Evolutionary conservation across 2,888 invertebrate species (phyloP), one percentile per base, ranked within the genome.

Genomic region (Drosophila subquinaria): DNA sequence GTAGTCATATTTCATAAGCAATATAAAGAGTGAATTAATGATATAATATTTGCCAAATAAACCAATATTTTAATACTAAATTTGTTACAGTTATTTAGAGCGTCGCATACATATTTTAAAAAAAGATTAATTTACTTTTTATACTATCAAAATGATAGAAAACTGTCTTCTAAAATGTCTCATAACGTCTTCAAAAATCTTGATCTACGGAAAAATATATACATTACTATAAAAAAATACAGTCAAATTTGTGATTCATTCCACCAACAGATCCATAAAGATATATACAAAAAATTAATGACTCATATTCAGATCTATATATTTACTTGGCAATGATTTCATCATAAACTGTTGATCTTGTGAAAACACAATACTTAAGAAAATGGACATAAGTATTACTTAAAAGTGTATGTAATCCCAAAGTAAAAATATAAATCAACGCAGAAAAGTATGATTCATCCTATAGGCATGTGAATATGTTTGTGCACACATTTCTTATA

Each of bases 361-460:
- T 11, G 3, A 27, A 40, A 53, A 23, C 13, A 52, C 8, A 40
- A 27, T 27, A 30, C 27, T 27, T 15, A 30, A 27, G 30, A 1
- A 15, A 11, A 13, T n/a, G 3, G 23, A 15, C 15, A 38, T 27
- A 15, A 51, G 4, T 40, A 55, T 45, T 45, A 36, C 11, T 23
- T 11, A 11, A 38, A 9, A 45, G 47, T 13, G 45, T 15, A 4
- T 13, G 50, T 15, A 9, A 30, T 65, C 4, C 17, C 6, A 13
- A 10, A 47, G 9, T 20, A 20, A 10, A 42, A 42, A 42, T 17
- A 45, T 23, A 11, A 27, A 52, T 13, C 23, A 47, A 57, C 23
- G 17, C 13, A 48, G 6, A 23, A 43, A 15, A 23, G 3, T 47
- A 43, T 73, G 78, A 76, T 36, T 78, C 76, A 80, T 55, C 42